These are phyloP conservation scores for Hirundo rustica DNA, from an alignment of 2,797 vertebrate species.

Conservation along the genomic window DNA sequence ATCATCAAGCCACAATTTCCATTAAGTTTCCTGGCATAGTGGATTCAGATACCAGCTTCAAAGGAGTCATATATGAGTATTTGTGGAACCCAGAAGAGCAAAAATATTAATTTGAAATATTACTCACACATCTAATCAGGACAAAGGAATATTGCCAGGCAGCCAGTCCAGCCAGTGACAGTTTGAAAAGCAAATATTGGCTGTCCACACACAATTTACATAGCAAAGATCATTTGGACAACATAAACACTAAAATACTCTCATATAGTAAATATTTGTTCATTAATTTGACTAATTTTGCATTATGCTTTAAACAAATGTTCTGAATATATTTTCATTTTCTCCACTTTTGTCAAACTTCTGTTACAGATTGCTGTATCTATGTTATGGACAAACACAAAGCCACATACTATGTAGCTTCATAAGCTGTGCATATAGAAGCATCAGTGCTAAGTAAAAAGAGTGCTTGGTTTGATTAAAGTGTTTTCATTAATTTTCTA, in stretches of 20 bases:
- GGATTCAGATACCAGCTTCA: neutral
- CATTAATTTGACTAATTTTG: slow-evolving; percentile 13
- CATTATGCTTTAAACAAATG: neutral
- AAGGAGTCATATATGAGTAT: neutral
- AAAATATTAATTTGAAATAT: slow-evolving; percentile 14
- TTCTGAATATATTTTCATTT: slow-evolving; percentile 12
- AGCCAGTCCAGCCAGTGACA: neutral
- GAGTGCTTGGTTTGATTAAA: neutral
- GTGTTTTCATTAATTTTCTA: neutral
- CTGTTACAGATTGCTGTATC: neutral
- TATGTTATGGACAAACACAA: neutral
- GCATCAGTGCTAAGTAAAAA: neutral
- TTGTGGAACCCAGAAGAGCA: neutral
- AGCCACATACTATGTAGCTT: neutral
- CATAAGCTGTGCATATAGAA: neutral
- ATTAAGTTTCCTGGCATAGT: neutral
- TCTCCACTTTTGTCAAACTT: neutral
- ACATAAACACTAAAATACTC: neutral
- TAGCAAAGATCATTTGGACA: slow-evolving; percentile 7
- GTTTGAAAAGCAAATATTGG: slow-evolving; percentile 25
- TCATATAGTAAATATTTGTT: slow-evolving; percentile 22
- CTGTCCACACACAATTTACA: neutral
- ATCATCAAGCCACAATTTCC: neutral
- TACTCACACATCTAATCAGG: neutral
- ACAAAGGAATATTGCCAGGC: slow-evolving; percentile 1